These are phyloP conservation scores for Macropis europaea DNA, from an alignment of 2,888 invertebrate species.

Conservation along the genomic window DNA sequence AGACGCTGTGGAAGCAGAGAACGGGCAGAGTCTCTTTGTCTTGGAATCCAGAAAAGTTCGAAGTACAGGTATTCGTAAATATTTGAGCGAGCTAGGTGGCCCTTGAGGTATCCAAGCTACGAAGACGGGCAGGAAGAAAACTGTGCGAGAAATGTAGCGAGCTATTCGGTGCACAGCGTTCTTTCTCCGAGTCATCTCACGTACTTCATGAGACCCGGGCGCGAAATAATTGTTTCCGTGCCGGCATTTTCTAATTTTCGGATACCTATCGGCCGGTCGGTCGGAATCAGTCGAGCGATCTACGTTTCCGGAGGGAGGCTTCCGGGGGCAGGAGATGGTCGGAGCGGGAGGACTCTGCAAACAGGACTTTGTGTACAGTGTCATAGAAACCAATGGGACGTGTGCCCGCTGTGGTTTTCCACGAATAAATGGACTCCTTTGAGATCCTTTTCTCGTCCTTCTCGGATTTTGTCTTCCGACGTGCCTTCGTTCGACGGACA, in stretches of 20 bases:
- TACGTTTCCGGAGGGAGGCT: neutral
- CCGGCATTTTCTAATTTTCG: constrained; percentile 66
- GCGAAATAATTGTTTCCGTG: constrained; percentile 67
- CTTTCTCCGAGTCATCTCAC: constrained; percentile 53
- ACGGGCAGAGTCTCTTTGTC: neutral
- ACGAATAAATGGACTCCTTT: constrained; percentile 45
- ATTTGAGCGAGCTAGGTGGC: constrained; percentile 1
- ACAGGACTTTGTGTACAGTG: constrained; percentile 39
- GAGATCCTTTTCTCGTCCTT: constrained; percentile 19
- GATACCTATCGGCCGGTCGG: constrained; percentile 48
- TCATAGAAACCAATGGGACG: constrained; percentile 45
- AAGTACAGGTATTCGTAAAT: constrained; percentile 33
- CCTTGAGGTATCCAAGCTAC: constrained; percentile 13
- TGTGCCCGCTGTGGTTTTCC: constrained; percentile 48
- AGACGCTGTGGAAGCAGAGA: too few relatives aligned
- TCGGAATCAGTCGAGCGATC: constrained; percentile 33
- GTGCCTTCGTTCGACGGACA: neutral
- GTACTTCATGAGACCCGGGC: constrained; percentile 62
- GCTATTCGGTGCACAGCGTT: constrained; percentile 11
- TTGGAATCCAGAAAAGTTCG: neutral
- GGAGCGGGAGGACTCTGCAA: constrained; percentile 19
- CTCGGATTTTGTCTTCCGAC: constrained; percentile 20
- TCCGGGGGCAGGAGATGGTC: constrained; percentile 16
- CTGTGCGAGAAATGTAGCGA: constrained; percentile 6
- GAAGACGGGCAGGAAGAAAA: neutral